Conservation (phyloP, 2,888 invertebrate species). For the Dendrolimus houi region DNA sequence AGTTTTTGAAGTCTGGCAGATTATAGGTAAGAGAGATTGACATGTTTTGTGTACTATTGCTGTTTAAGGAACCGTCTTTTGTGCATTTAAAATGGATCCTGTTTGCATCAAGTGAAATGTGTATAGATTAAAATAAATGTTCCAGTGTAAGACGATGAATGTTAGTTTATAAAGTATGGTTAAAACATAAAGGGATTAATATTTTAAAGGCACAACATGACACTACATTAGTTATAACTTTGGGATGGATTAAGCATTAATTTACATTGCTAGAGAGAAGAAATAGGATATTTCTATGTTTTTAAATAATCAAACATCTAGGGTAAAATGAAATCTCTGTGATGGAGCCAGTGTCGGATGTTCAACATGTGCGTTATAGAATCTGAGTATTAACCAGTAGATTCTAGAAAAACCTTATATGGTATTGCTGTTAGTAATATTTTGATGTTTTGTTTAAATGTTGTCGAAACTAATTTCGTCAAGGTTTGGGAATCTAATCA, state of each 20-base stretch:
- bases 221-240: constrained; percentile 16
- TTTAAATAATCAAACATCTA: constrained; percentile 46
- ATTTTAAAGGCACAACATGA: constrained; percentile 59
- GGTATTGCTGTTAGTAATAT: constrained; percentile 70
- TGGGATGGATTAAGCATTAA: constrained; percentile 59
- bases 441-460: constrained; percentile 65
- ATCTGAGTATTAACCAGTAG: constrained; percentile 70
- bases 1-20: too few species aligned
- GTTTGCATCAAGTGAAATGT: constrained; percentile 37
- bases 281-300: constrained; percentile 59
- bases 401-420: constrained; percentile 57
- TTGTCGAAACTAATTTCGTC: constrained; percentile 68
- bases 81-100: constrained; percentile 58
- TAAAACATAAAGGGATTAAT: constrained; percentile 32
- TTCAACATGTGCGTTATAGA: constrained; percentile 53
- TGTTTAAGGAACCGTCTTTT: constrained; percentile 28
- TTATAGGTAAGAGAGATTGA: background rate
- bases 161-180: constrained; percentile 47
- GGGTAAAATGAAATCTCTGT: constrained; percentile 64
- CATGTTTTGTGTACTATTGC: constrained; percentile 37
- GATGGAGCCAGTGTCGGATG: constrained; percentile 64
- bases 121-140: constrained; percentile 1
- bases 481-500: constrained; percentile 58
- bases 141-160: constrained; percentile 66
- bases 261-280: constrained; percentile 59